Evolutionary conservation across 1,140 invertebrate species (phyloP).

Genomic region (Diprion similis): DNA sequence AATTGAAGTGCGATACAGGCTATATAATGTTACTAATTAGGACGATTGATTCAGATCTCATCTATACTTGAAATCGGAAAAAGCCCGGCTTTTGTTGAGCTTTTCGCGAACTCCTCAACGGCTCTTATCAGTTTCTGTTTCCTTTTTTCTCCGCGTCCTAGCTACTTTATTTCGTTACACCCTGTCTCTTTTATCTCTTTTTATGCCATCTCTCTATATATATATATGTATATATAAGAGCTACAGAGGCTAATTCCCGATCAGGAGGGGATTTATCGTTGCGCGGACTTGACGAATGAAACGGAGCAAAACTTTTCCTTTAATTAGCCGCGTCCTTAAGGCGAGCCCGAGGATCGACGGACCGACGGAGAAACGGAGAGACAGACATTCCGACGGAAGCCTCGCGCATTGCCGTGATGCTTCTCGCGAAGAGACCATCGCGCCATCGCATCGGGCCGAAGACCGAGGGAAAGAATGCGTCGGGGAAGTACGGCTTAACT

Average conservation of each 20-base stretch:
- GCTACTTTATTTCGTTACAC: too few species aligned
- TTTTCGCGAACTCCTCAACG: too few species aligned
- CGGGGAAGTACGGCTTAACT: not conserved
- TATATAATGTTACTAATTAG: too few species aligned
- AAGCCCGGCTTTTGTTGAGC: too few species aligned
- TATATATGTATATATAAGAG: too few species aligned
- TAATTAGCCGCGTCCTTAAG: not conserved
- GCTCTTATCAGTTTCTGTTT: too few species aligned
- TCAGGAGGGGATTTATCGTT: not conserved
- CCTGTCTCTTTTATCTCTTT: too few species aligned
- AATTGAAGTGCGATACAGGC: too few species aligned
- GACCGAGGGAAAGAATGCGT: conserved; percentile 11
- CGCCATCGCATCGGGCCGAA: not conserved
- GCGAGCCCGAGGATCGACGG: not conserved
- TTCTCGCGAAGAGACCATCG: not conserved
- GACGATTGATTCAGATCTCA: too few species aligned
- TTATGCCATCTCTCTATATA: too few species aligned
- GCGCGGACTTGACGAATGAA: not conserved
- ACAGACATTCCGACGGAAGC: not conserved
- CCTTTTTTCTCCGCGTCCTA: too few species aligned
- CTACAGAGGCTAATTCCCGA: not conserved
- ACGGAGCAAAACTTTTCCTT: not conserved
- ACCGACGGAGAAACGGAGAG: not conserved
- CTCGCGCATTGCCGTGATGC: not conserved
- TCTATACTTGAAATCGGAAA: too few species aligned